Evolutionary conservation across 2,888 invertebrate genomes (phyloP).

Genomic region (Ophioninae sp.): DNA sequence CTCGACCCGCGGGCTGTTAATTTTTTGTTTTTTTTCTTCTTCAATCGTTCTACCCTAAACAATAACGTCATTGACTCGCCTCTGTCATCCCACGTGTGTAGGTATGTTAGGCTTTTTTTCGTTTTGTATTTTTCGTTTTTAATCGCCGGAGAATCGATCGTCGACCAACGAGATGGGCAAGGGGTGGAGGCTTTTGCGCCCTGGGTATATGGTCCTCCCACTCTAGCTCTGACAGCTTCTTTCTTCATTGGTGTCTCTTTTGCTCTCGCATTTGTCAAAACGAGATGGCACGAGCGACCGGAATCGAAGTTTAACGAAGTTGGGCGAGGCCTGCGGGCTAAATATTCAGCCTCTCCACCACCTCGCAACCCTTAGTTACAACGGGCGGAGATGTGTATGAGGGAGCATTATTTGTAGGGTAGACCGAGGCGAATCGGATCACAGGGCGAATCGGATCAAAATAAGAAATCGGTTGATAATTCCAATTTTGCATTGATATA

Average conservation of each 20-base stretch:
- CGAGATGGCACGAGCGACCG: constrained; percentile 69
- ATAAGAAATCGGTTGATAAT: too few relatives aligned
- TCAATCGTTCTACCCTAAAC: constrained; percentile 33
- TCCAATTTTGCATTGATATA: too few relatives aligned
- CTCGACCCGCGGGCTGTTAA: constrained; percentile 31
- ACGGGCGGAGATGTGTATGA: neutral
- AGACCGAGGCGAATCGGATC: too few relatives aligned
- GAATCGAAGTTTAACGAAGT: constrained; percentile 78
- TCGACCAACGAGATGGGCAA: constrained; percentile 70
- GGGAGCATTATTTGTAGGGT: too few relatives aligned
- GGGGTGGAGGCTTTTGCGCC: constrained; percentile 18
- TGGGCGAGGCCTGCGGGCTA: constrained; percentile 66
- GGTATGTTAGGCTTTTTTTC: neutral
- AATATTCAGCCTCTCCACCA: constrained; percentile 50
- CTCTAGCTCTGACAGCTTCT: constrained; percentile 27
- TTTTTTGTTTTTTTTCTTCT: constrained; percentile 30
- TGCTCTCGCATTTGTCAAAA: constrained; percentile 28
- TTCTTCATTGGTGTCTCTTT: constrained; percentile 14
- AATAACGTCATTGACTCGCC: neutral
- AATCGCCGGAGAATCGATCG: constrained; percentile 74
- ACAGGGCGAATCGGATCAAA: too few relatives aligned
- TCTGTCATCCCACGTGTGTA: neutral
- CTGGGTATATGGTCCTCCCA: constrained; percentile 8
- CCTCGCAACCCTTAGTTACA: constrained; percentile 30
- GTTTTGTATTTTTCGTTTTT: constrained; percentile 73